phyloP scores from a whole-genome alignment of 1,140 invertebrate genomes.

The Caenorhabditis latens region DNA sequence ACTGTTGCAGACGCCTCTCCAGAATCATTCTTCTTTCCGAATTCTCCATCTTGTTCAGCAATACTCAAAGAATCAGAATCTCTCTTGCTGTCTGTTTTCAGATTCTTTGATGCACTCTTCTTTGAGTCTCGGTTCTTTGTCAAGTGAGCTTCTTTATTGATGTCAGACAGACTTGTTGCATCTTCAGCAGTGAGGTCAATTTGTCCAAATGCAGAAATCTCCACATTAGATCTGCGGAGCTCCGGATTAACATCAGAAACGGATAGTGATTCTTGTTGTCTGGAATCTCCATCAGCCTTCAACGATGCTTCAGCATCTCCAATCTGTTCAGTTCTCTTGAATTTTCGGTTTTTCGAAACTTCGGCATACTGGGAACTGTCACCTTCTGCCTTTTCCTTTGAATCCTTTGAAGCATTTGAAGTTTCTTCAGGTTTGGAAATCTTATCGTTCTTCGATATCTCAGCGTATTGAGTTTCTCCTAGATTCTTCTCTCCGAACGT shows the following conservation, averaged over 20 bases:
- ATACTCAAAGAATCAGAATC: slow-evolving; percentile 16
- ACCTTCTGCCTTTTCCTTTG: not conserved
- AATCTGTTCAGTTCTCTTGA: slow-evolving; percentile 34
- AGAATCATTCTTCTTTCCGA: slow-evolving; percentile 12
- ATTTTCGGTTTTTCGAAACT: slow-evolving; percentile 34
- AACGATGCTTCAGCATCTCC: slow-evolving; percentile 20
- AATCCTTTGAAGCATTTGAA: not conserved
- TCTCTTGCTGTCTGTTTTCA: not conserved
- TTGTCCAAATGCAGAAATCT: slow-evolving; percentile 35
- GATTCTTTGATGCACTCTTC: not conserved
- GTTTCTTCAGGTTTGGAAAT: not conserved
- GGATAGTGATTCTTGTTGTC: slow-evolving; percentile 4
- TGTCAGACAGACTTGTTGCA: not conserved
- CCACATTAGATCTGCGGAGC: not conserved
- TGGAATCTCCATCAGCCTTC: not conserved
- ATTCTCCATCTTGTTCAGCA: not conserved
- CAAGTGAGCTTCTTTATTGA: slow-evolving; percentile 23
- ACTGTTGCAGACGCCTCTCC: slow-evolving; percentile 22
- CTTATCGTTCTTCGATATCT: not conserved
- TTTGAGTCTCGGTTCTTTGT: not conserved
- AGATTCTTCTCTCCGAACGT: not conserved
- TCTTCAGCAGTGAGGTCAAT: slow-evolving; percentile 18
- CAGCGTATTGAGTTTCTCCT: slow-evolving; percentile 19
- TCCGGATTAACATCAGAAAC: slow-evolving; percentile 38
- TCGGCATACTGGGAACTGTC: not conserved